These are phyloP conservation scores for Mionectes macconnelli DNA, from an alignment of 2,113 vertebrate genomes.

Conservation along the genomic window DNA sequence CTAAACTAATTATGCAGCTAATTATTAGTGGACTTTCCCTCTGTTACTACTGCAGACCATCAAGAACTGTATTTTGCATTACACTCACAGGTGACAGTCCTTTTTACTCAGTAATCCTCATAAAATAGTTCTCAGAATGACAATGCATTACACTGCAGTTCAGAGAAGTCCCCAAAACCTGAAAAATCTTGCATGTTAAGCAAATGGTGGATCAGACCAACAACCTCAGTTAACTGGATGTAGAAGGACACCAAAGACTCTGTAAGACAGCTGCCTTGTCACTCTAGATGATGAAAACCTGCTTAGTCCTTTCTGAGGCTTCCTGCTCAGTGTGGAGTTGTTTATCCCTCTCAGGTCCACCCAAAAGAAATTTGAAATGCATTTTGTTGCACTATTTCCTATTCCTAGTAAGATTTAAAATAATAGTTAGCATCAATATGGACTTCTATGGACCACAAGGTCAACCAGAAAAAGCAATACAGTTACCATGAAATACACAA, in stretches of 20 bases:
- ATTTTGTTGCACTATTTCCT: background rate
- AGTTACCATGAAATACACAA: background rate
- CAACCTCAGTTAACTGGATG: background rate
- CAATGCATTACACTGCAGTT: background rate
- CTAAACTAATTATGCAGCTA: background rate
- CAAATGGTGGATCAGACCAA: background rate
- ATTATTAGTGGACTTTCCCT: background rate
- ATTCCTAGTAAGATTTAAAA: background rate
- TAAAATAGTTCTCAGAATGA: background rate
- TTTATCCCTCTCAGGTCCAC: background rate
- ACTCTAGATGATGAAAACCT: background rate
- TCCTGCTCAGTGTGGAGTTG: background rate
- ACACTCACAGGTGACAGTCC: background rate
- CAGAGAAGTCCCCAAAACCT: background rate
- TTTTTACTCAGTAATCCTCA: background rate
- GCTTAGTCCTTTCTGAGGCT: background rate
- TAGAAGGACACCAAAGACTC: background rate
- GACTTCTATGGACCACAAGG: background rate
- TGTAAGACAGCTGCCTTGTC: background rate
- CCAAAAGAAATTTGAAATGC: background rate
- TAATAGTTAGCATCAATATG: background rate
- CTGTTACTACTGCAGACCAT: background rate
- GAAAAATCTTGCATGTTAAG: background rate
- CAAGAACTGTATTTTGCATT: background rate
- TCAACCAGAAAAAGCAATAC: background rate